Evolutionary conservation across 2,888 invertebrate genomes (phyloP).

Genomic region (Protonemura montana): DNA sequence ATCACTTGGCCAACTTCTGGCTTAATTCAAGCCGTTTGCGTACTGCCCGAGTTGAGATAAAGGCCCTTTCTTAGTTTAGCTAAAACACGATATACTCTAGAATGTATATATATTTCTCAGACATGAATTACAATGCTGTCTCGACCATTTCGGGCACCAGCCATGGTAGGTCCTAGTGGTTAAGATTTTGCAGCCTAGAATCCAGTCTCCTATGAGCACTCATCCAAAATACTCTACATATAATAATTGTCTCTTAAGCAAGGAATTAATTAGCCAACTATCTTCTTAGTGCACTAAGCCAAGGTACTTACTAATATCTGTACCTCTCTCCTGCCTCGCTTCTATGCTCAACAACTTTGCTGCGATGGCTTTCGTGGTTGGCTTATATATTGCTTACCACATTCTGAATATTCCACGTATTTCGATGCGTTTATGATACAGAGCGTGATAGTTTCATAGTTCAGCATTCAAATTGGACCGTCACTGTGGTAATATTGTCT

Average conservation of each 20-base stretch:
- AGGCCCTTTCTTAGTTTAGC: neutral
- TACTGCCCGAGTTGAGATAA: neutral
- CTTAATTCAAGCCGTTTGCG: neutral
- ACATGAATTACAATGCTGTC: neutral
- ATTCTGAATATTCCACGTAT: neutral
- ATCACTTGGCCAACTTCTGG: neutral
- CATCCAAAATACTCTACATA: neutral
- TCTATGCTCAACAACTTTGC: neutral
- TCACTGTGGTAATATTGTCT: neutral
- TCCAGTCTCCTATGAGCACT: neutral
- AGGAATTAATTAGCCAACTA: slow-evolving; percentile 7
- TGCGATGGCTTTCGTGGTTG: neutral
- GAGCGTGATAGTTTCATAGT: neutral
- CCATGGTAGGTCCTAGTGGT: neutral
- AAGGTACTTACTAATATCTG: neutral
- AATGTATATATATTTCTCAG: neutral
- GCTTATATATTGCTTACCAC: neutral
- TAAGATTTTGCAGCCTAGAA: neutral
- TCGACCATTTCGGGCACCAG: neutral
- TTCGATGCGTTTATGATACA: slow-evolving; percentile 8
- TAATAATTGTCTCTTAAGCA: neutral
- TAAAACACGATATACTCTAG: neutral
- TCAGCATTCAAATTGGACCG: neutral
- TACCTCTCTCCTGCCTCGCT: neutral
- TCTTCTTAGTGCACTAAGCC: neutral